Evolutionary conservation across 2,113 vertebrate genomes (phyloP).

Genomic region (Psilopogon haemacephalus): DNA sequence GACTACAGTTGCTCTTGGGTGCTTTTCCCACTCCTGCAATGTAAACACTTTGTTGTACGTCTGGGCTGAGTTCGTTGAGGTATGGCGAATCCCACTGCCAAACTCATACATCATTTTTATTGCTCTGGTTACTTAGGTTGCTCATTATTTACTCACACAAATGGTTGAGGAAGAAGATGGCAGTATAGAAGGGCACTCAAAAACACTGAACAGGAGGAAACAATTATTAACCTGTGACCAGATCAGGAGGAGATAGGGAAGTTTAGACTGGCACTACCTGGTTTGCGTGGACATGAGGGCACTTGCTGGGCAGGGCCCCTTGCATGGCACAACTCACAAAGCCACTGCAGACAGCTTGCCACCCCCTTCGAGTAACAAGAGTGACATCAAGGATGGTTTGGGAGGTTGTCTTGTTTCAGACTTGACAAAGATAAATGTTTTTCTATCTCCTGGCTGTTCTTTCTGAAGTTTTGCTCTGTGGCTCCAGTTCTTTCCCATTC

Average conservation of each 20-base stretch:
- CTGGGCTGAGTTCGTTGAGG: constrained; percentile 32
- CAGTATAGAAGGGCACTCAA: background rate
- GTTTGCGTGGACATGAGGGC: background rate
- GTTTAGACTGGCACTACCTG: background rate
- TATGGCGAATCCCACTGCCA: constrained; percentile 1
- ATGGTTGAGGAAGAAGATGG: constrained; percentile 38
- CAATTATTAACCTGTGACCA: constrained; percentile 44
- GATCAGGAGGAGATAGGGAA: background rate
- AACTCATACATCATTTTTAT: constrained; percentile 20
- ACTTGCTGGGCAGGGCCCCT: background rate
- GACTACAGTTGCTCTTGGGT: background rate
- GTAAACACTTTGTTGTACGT: constrained; percentile 30
- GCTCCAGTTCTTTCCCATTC: background rate
- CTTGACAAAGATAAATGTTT: background rate
- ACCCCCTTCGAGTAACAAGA: background rate
- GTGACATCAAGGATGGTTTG: background rate
- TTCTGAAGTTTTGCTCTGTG: background rate
- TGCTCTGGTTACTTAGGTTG: background rate
- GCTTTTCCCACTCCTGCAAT: constrained; percentile 21
- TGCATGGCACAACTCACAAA: background rate
- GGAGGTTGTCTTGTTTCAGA: background rate
- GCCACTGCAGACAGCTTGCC: background rate
- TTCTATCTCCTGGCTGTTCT: background rate
- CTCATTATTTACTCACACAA: constrained; percentile 22
- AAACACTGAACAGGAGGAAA: background rate